phyloP scores from a whole-genome alignment of 2,113 vertebrate species.

The Panthera uncia region DNA sequence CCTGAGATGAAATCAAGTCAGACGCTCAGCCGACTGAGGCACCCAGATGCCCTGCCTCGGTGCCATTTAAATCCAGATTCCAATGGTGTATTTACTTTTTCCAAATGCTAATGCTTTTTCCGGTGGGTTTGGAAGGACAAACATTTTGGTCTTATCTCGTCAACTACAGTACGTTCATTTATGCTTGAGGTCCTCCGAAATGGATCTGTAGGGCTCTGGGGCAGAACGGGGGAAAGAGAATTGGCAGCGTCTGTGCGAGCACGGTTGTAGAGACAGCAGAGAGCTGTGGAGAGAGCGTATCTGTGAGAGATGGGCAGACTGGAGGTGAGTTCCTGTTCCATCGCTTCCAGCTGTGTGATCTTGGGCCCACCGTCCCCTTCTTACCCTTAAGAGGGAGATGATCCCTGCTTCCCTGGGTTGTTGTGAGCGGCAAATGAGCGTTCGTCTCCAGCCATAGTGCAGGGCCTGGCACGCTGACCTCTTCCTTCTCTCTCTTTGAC shows the following conservation, averaged over 20 bases:
- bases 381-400: not conserved
- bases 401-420: not conserved
- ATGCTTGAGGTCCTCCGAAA: not conserved
- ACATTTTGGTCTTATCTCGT: not conserved
- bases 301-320: not conserved
- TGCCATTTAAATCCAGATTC: not conserved
- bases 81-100: fast-evolving
- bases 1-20: too few species aligned
- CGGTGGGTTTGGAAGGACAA: not conserved
- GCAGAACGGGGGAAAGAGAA: fast-evolving
- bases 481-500: not conserved
- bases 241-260: fast-evolving
- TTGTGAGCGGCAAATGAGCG: fast-evolving
- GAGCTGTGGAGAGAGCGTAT: not conserved
- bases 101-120: not conserved
- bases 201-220: not conserved
- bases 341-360: not conserved
- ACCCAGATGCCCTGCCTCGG: too few species aligned
- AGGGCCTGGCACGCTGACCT: fast-evolving
- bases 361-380: too few species aligned
- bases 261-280: fast-evolving
- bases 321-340: fast-evolving
- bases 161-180: not conserved
- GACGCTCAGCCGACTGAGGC: too few species aligned
- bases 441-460: fast-evolving